A percentile compares a stretch with the other conserved stretches of the same genome.
Conservation (phyloP, 2,113 vertebrate species). For the Tachysurus fulvidraco region DNA sequence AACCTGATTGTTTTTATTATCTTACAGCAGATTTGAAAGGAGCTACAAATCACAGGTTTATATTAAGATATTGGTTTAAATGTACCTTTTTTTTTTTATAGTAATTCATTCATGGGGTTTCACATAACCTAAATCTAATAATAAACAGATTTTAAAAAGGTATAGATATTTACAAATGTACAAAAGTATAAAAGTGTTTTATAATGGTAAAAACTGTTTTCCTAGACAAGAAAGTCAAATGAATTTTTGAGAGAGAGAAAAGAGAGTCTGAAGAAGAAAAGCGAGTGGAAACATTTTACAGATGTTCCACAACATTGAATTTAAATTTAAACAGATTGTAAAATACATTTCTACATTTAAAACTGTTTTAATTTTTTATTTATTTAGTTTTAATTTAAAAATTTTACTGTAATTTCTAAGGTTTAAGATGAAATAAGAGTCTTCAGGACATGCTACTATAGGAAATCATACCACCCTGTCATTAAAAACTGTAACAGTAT, state of each 20-base stretch:
- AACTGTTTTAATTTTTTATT: too few species aligned
- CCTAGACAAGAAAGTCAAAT: too few species aligned
- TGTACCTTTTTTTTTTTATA: neutral
- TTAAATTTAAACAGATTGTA: neutral
- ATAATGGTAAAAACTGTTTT: too few species aligned
- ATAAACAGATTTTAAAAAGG: neutral
- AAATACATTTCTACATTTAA: neutral
- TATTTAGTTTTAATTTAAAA: too few species aligned
- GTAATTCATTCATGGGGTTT: neutral
- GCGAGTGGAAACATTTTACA: neutral
- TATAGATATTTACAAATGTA: too few species aligned
- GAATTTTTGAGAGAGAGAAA: neutral
- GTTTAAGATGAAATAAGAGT: neutral
- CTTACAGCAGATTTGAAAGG: neutral
- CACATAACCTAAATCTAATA: neutral
- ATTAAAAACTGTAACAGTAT: neutral
- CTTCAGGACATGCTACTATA: neutral
- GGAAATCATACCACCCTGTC: neutral
- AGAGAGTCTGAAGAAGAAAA: neutral
- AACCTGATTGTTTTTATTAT: neutral
- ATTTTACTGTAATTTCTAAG: neutral
- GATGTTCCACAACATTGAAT: neutral
- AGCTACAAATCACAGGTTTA: neutral
- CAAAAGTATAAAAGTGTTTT: too few species aligned
- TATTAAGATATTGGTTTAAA: neutral